Evolutionary conservation across 2,888 invertebrate species (phyloP), one percentile per base, ranked within the genome.

Genomic region (Bugula neritina): DNA sequence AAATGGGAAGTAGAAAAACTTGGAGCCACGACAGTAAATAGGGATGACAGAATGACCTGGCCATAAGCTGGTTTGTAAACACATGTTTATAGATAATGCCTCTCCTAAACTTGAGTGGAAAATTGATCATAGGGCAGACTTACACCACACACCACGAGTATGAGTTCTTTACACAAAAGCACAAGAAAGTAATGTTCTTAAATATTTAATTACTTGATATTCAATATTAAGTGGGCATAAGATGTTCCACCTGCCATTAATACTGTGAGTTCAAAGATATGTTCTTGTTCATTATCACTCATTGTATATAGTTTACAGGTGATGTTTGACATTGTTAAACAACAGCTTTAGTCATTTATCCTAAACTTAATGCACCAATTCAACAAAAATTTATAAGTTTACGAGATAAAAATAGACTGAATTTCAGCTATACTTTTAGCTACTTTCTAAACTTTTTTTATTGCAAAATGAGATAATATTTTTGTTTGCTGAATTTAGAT

Each of bases 161-260:
- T 31, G 63, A 63, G 27, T 63, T 29, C 63, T 63, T 63, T 63
- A 34, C 63, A 63, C 63, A 63, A 63, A 63, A 63, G 57, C 31
- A 63, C 31, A 63, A 29, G 13, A 13, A 63, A 63, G 63, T 63
- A 31, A 17, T 63, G 29, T 63, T 29, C 63, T 31, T 63, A 63
- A 63, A 63, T 63, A 63, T 63, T 63, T 63, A 63, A 63, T 63
- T 63, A 63, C 31, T 25, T 21, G 25, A 31, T 63, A 27, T 63
- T 43, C 21, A 29, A 27, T 63, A 17, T 25, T 63, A 63, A 63
- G 63, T 63, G 63, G 21, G 63, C 31, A 31, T 63, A 31, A 63
- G 17, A 63, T 27, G 10, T 5, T 25, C 29, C 63, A 63, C 63
- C 63, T 63, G 63, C 34, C 31, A 27, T 13, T n/a, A n/a, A n/a